Evolutionary conservation across 1,140 invertebrate genomes (phyloP).

Genomic region (Ips nitidus): DNA sequence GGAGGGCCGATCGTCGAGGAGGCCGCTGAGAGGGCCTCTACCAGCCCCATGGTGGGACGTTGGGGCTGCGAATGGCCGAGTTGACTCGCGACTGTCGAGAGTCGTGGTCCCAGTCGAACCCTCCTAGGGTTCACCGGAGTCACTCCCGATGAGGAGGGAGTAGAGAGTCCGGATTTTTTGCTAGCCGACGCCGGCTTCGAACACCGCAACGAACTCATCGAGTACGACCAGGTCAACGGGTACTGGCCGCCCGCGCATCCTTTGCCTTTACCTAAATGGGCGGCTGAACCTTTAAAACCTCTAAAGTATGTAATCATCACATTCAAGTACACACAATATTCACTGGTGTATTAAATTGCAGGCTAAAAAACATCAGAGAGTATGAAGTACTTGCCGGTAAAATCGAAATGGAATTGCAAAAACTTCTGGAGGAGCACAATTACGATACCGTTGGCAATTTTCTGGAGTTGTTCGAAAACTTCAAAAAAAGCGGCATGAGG

Average conservation of each 20-base stretch:
- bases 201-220: constrained; percentile 44
- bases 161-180: constrained; percentile 19
- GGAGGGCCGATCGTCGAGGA: constrained; percentile 19
- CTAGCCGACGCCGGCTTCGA: constrained; percentile 28
- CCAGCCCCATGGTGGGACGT: constrained; percentile 71
- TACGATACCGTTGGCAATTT: constrained; percentile 89
- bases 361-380: constrained; percentile 59
- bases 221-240: constrained; percentile 55
- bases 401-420: constrained; percentile 75
- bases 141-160: constrained; percentile 27
- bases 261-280: constrained; percentile 70
- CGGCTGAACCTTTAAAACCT: constrained; percentile 52
- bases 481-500: constrained; percentile 61
- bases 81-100: constrained; percentile 77
- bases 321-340: neutral
- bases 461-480: constrained; percentile 75
- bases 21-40: constrained; percentile 47
- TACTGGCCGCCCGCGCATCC: constrained; percentile 64
- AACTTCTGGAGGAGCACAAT: constrained; percentile 74
- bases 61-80: constrained; percentile 90
- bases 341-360: constrained; percentile 4
- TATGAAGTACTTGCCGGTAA: constrained; percentile 78
- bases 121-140: constrained; percentile 43
- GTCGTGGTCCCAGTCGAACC: constrained; percentile 57
- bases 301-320: constrained; percentile 48